Base-by-base conservation (phyloP, 2,888 invertebrate species). In the Xestia ashworthii region DNA sequence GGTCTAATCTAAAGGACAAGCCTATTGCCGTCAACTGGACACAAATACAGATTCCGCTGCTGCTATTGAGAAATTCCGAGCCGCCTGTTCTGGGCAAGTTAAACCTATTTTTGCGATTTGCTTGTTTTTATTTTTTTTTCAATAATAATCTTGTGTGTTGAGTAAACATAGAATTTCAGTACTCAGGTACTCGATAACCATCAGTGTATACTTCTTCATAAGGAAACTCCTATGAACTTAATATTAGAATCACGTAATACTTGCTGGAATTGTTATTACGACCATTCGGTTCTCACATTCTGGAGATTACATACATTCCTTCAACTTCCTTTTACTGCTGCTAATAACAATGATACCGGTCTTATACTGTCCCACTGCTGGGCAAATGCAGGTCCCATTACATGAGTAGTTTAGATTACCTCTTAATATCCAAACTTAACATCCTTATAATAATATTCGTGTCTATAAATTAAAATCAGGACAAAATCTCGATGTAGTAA, bases 201-300 rank as follows among this genome's bases (percentile, higher is more conserved):
- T 25, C 58, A 58, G 2, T 58, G 25, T 58, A 32, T 58, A 16
- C 58, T 58, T 58, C 58, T 58, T 58, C 0, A 32, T 58, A 58
- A 16, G 58, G 16, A 32, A 14, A 58, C 25, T 60, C 32, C 32
- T 32, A 60, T 60, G 19, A 19, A 9, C 32, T 60, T 38, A 19
- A 60, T 60, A 60, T 60, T 60, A 19, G 60, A 60, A 32, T 60
- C 60, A 60, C 60, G 60, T 60, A 19, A 32, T 60, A 60, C 32
- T 32, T 60, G 19, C 32, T 9, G 19, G 32, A 60, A 60, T 32
- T 60, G 60, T 60, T 60, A 38, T 60, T 60, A 60, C 19, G 32
- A 9, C 32, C 60, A 60, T 60, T 38, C 8, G 9, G 32, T 60
- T 60, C 32, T 60, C 19, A 58, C 60, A 60, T 60, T 60, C 32